A percentile compares a stretch with the other conserved stretches of the same genome.
phyloP scores from a whole-genome alignment of 64 coral and sea anemone species.

The Trachythela sp. region DNA sequence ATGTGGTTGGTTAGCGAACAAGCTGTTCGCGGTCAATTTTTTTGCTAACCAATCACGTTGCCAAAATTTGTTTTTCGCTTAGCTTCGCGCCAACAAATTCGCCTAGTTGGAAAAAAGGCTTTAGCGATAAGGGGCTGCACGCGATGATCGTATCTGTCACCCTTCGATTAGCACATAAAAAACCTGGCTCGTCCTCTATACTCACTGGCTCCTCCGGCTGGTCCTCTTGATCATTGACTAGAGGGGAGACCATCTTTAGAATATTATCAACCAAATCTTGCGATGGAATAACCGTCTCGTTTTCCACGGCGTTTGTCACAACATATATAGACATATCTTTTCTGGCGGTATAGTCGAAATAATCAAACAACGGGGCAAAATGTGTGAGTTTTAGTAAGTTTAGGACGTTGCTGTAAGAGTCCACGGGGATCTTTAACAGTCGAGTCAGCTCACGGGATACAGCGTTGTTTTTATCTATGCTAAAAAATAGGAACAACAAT shows the following conservation, averaged over 20 bases:
- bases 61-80: no score
- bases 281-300: conserved; percentile 69
- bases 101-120: no score
- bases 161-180: no score
- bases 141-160: no score
- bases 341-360: conserved; percentile 74
- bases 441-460: conserved; percentile 88
- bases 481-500: conserved; percentile 20
- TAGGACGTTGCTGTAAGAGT: conserved; percentile 91
- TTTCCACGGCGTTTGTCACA: conserved; percentile 87
- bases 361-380: conserved; percentile 84
- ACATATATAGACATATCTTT: conserved; percentile 97
- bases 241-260: conserved; percentile 68
- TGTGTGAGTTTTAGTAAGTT: conserved; percentile 76
- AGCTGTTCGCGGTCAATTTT: no score
- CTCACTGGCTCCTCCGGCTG: conserved; percentile 85
- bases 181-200: conserved; percentile 7
- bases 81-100: no score
- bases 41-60: no score
- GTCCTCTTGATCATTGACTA: conserved; percentile 87
- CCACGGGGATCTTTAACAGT: conserved; percentile 87
- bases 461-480: conserved; percentile 95
- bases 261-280: conserved; percentile 92
- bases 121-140: no score
- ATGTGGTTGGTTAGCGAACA: no score